Evolutionary conservation across 2,113 vertebrate genomes (phyloP).

Genomic region (Taxidea taxus): DNA sequence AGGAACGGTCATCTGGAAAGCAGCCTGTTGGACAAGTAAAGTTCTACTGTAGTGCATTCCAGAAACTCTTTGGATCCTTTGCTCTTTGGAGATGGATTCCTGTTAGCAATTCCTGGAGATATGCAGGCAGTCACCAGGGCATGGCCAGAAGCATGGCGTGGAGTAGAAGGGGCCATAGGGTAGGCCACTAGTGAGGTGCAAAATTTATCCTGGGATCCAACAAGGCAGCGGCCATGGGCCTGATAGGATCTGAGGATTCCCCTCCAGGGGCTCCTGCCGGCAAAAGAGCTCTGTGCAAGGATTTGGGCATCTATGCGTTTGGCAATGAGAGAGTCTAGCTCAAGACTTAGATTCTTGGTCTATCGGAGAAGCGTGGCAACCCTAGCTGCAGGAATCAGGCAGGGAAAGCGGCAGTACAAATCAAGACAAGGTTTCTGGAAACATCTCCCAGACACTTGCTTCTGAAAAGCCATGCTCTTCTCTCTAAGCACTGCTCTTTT

Average conservation of each 20-base stretch:
- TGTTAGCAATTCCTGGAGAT: neutral
- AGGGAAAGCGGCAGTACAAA: too few relatives aligned
- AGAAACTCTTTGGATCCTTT: neutral
- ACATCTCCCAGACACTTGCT: neutral
- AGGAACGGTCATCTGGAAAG: neutral
- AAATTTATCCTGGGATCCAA: neutral
- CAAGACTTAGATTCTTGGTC: neutral
- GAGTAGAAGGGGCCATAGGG: rapidly evolving
- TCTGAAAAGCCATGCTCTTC: neutral
- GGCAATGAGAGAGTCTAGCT: neutral
- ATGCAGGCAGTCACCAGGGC: neutral
- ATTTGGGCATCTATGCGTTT: neutral
- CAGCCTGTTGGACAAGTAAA: neutral
- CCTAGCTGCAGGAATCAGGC: neutral
- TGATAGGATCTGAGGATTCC: neutral
- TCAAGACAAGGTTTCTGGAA: neutral
- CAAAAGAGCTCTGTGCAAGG: rapidly evolving
- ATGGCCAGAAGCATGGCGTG: neutral
- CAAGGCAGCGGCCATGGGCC: neutral
- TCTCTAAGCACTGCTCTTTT: neutral
- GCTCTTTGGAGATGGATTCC: neutral
- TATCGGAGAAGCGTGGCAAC: neutral
- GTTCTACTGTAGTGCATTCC: too few relatives aligned
- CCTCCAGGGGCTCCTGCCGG: neutral
- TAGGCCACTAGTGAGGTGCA: too few relatives aligned